Percentiles rank a stretch among this genome's conserved stretches.
phyloP scores from a whole-genome alignment of 1,140 invertebrate species.

The Matsumurasca onukii region DNA sequence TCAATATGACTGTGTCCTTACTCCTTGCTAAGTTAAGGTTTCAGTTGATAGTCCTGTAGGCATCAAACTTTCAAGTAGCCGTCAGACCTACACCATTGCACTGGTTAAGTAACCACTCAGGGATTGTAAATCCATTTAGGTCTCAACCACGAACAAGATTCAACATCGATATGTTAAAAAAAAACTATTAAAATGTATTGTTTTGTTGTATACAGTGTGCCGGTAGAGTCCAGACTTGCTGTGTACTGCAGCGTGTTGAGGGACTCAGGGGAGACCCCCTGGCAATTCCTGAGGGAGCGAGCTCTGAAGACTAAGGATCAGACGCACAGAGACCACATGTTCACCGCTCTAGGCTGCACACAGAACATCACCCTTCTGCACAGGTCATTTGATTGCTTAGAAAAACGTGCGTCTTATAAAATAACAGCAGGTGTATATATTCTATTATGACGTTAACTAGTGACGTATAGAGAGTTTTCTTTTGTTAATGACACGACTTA shows the following conservation, averaged over 20 bases:
- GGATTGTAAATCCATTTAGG: no score
- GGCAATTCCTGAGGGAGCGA: slow-evolving; percentile 75
- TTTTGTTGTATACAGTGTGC: no score
- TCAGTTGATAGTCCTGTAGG: no score
- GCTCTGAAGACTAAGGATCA: slow-evolving; percentile 69
- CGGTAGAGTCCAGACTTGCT: slow-evolving; percentile 66
- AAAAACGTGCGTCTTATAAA: not conserved
- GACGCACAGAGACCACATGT: slow-evolving; percentile 61
- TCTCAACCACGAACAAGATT: no score
- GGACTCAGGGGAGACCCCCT: slow-evolving; percentile 69
- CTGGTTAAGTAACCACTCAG: no score
- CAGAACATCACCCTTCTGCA: slow-evolving; percentile 49
- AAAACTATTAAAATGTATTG: no score
- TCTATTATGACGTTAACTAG: not conserved
- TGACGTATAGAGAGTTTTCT: not conserved
- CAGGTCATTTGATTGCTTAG: slow-evolving; percentile 42
- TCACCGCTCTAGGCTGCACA: slow-evolving; percentile 66
- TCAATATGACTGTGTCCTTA: no score
- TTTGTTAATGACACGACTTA: not conserved
- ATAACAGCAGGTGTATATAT: not conserved
- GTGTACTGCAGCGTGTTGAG: slow-evolving; percentile 80
- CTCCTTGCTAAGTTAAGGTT: no score
- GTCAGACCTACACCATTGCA: no score
- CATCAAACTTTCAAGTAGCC: no score
- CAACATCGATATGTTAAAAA: no score